phyloP scores from a whole-genome alignment of 2,113 vertebrate species.

The Marmota monax region DNA sequence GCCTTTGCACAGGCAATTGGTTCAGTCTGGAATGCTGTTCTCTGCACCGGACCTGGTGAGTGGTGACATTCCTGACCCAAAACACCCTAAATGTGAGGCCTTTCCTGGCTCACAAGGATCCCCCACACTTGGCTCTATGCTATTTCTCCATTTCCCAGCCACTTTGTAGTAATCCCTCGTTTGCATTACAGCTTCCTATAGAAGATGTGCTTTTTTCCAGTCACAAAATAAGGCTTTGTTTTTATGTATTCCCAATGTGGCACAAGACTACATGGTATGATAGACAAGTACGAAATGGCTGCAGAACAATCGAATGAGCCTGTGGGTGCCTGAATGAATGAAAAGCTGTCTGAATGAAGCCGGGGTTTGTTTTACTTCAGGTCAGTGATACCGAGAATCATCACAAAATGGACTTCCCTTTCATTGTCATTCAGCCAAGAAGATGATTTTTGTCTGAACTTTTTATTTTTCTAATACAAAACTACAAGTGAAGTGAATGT shows the following conservation, averaged over 20 bases:
- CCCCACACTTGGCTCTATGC: neutral
- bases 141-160: neutral
- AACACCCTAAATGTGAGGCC: neutral
- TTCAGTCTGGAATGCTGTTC: neutral
- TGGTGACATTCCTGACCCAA: neutral
- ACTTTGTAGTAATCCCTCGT: neutral
- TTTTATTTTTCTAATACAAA: slow-evolving; percentile 68
- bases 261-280: neutral
- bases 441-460: slow-evolving; percentile 59
- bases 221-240: neutral
- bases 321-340: slow-evolving; percentile 25
- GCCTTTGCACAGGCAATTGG: neutral
- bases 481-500: slow-evolving; percentile 73
- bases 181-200: neutral
- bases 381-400: slow-evolving; percentile 29
- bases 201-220: neutral
- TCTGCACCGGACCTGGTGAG: neutral
- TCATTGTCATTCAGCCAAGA: slow-evolving; percentile 57
- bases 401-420: slow-evolving; percentile 57
- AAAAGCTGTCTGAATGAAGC: slow-evolving; percentile 51
- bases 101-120: neutral
- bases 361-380: slow-evolving; percentile 40
- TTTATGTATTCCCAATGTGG: neutral
- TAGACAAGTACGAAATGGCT: neutral
- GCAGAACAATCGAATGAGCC: slow-evolving; percentile 15